phyloP scores from a whole-genome alignment of 92 coral and sea anemone genomes.

The Heteractis magnifica region DNA sequence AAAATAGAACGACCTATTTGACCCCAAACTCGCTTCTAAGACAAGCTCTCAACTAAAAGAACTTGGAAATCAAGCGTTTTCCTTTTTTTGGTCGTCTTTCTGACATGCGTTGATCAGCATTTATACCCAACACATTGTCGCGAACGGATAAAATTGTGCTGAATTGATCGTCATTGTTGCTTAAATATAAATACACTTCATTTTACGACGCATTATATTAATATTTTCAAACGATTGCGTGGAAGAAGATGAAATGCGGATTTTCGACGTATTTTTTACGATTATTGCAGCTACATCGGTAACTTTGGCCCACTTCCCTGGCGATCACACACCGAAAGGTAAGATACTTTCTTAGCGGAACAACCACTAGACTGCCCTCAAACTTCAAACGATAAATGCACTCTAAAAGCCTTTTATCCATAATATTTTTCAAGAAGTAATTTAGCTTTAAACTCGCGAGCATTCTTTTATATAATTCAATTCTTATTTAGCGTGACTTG shows the following conservation, averaged over 20 bases:
- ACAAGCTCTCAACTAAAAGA: neutral
- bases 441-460: neutral
- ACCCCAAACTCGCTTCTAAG: neutral
- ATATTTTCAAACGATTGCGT: neutral
- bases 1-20: neutral
- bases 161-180: neutral
- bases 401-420: neutral
- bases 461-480: neutral
- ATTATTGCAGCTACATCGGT: neutral
- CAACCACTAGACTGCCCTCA: slow-evolving; percentile 7
- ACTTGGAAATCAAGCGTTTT: neutral
- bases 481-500: neutral
- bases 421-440: neutral
- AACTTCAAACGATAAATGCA: neutral
- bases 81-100: neutral
- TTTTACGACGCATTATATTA: neutral
- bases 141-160: neutral
- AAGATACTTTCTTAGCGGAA: neutral
- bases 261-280: neutral
- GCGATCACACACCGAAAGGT: slow-evolving; percentile 45
- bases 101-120: neutral
- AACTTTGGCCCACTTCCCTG: slow-evolving; percentile 25
- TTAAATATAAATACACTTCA: no score
- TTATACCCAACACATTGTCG: neutral
- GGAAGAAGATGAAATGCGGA: slow-evolving; percentile 19